Evolutionary conservation across 2,113 vertebrate species (phyloP).

Genomic region (Stigmatopora nigra): DNA sequence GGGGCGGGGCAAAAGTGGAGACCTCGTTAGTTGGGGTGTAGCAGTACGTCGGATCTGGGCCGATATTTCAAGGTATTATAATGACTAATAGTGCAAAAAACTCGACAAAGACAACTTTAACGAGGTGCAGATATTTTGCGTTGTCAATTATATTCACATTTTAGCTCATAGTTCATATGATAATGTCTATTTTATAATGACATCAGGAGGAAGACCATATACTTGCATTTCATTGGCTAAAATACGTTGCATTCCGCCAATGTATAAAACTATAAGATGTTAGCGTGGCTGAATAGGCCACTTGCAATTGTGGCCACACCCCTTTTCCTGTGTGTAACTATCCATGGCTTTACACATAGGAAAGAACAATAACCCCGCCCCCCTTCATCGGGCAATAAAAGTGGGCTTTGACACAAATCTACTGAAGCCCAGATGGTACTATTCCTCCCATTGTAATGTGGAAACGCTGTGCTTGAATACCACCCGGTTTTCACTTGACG

Average conservation of each 20-base stretch:
- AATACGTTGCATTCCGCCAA: too few relatives aligned
- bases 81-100: too few relatives aligned
- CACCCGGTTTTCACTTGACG: conserved; percentile 33
- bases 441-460: conserved; percentile 47
- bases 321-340: conserved; percentile 57
- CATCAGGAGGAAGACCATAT: too few relatives aligned
- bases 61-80: too few relatives aligned
- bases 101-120: too few relatives aligned
- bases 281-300: conserved; percentile 63
- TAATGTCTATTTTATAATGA: too few relatives aligned
- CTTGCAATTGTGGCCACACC: conserved; percentile 55
- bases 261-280: too few relatives aligned
- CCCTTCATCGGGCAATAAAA: conserved; percentile 60
- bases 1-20: conserved; percentile 25
- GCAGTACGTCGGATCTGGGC: too few relatives aligned
- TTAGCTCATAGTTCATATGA: too few relatives aligned
- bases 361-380: conserved; percentile 54
- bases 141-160: too few relatives aligned
- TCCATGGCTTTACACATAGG: conserved; percentile 53
- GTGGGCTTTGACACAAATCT: conserved; percentile 61
- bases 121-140: too few relatives aligned
- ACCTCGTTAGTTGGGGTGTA: background rate
- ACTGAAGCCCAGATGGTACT: conserved; percentile 58
- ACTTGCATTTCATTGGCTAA: too few relatives aligned
- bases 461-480: conserved; percentile 34